Conservation (phyloP, 2,888 invertebrate genomes). For the Lomographa bimaculata region DNA sequence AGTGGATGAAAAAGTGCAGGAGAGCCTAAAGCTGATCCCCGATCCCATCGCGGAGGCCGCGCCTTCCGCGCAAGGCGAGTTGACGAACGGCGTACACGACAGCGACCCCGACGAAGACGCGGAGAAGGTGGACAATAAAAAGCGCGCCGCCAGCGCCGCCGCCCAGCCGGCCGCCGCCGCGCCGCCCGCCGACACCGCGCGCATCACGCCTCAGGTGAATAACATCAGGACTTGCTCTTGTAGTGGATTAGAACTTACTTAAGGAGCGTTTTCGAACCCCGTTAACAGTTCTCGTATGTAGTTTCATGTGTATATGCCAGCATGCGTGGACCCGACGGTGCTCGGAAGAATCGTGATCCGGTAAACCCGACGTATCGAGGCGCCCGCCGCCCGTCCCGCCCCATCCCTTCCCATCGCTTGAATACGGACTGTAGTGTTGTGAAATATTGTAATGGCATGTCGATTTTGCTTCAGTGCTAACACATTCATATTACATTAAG, state of each 20-base stretch:
- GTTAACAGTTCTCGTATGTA: constrained; percentile 68
- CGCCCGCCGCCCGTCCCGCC: constrained; percentile 40
- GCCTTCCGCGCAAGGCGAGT: constrained; percentile 10
- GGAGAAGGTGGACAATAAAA: constrained; percentile 47
- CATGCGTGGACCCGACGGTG: constrained; percentile 71
- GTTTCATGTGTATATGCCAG: constrained; percentile 73
- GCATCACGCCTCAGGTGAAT: constrained; percentile 68
- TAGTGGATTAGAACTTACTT: constrained; percentile 73
- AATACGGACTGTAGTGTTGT: constrained; percentile 30
- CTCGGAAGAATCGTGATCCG: constrained; percentile 54
- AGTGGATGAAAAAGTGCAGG: constrained; percentile 34
- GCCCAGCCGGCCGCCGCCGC: constrained; percentile 35
- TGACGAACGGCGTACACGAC: constrained; percentile 30
- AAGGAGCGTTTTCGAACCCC: constrained; percentile 57
- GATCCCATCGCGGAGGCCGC: constrained; percentile 27
- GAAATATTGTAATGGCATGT: constrained; percentile 52
- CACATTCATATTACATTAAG: constrained; percentile 26
- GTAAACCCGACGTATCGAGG: constrained; percentile 23
- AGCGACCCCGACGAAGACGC: constrained; percentile 38
- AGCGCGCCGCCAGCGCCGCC: constrained; percentile 31
- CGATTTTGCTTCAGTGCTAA: constrained; percentile 62
- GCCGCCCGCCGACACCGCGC: constrained; percentile 36
- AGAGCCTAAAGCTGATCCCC: constrained; percentile 24
- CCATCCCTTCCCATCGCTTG: constrained; percentile 47
- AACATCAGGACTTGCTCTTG: constrained; percentile 66